phyloP scores from a whole-genome alignment of 2,888 invertebrate species.

The Epiblema foenella region DNA sequence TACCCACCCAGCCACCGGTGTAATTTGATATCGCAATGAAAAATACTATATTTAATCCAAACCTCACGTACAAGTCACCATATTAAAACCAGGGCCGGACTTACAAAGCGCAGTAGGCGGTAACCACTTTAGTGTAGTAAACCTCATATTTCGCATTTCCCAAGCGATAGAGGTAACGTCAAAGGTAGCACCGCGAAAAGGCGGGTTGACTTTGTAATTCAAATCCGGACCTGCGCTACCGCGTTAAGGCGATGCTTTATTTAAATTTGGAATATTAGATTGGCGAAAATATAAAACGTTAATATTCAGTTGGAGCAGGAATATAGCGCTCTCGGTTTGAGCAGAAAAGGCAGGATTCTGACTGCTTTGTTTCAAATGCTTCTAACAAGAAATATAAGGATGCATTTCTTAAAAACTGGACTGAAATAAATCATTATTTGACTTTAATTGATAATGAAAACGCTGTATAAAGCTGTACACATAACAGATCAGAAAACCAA shows the following conservation, averaged over 20 bases:
- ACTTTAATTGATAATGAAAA: too few species aligned
- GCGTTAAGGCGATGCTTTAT: conserved; percentile 72
- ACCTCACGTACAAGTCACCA: conserved; percentile 45
- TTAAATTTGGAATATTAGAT: conserved; percentile 78
- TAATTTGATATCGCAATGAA: conserved; percentile 31
- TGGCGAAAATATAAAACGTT: conserved; percentile 65
- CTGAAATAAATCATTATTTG: too few species aligned
- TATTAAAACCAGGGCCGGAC: conserved; percentile 53
- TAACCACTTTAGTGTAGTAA: conserved; percentile 51
- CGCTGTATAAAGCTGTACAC: too few species aligned
- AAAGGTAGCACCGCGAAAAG: conserved; percentile 64
- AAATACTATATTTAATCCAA: conserved; percentile 24
- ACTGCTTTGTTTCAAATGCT: conserved; percentile 4
- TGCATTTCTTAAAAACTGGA: too few species aligned
- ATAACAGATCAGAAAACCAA: too few species aligned
- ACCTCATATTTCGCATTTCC: conserved; percentile 50
- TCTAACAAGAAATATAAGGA: background rate
- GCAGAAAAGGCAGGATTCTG: conserved; percentile 1
- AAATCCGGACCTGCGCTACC: conserved; percentile 62
- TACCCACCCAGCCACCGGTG: background rate
- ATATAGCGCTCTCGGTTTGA: conserved; percentile 7
- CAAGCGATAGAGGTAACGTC: conserved; percentile 55
- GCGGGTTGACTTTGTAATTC: conserved; percentile 78
- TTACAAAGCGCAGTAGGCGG: conserved; percentile 50
- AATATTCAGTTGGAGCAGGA: conserved; percentile 51